Conservation (phyloP, 1,140 invertebrate species). For the Arion vulgaris region DNA sequence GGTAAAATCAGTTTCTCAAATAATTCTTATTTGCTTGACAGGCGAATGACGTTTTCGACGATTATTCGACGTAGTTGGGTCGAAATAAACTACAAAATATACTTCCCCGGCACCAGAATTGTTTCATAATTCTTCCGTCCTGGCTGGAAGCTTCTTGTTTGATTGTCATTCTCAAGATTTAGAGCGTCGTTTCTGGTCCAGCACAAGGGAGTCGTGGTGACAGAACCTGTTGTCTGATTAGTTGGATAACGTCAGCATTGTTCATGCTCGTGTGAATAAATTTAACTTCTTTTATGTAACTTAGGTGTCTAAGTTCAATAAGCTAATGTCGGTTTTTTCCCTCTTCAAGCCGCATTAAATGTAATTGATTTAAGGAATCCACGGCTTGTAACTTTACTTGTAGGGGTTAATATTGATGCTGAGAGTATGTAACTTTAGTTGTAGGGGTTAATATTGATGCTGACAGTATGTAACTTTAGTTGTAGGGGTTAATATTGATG, state of each 20-base stretch:
- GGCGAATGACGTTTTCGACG: not conserved
- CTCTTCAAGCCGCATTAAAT: not conserved
- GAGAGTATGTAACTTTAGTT: too few species aligned
- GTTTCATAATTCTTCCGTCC: slow-evolving; percentile 18
- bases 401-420: too few species aligned
- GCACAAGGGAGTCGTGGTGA: not conserved
- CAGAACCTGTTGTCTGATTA: not conserved
- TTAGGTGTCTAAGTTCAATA: slow-evolving; percentile 3
- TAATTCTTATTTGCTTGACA: slow-evolving; percentile 31
- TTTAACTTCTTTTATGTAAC: slow-evolving; percentile 7
- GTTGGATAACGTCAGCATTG: slow-evolving; percentile 19
- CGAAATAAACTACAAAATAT: slow-evolving; percentile 31
- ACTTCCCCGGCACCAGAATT: slow-evolving; percentile 1
- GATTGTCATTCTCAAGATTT: not conserved
- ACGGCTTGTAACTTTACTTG: not conserved
- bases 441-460: too few species aligned
- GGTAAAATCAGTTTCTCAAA: slow-evolving; percentile 22
- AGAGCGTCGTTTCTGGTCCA: not conserved
- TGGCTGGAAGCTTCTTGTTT: not conserved
- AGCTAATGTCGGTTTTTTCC: not conserved
- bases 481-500: too few species aligned
- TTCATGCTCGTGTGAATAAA: slow-evolving; percentile 12
- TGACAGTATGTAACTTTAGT: too few species aligned
- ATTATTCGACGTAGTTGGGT: slow-evolving; percentile 9
- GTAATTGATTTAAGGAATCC: slow-evolving; percentile 4